Evolutionary conservation across 2,113 vertebrate genomes (phyloP).

Genomic region (Pristiophorus japonicus): DNA sequence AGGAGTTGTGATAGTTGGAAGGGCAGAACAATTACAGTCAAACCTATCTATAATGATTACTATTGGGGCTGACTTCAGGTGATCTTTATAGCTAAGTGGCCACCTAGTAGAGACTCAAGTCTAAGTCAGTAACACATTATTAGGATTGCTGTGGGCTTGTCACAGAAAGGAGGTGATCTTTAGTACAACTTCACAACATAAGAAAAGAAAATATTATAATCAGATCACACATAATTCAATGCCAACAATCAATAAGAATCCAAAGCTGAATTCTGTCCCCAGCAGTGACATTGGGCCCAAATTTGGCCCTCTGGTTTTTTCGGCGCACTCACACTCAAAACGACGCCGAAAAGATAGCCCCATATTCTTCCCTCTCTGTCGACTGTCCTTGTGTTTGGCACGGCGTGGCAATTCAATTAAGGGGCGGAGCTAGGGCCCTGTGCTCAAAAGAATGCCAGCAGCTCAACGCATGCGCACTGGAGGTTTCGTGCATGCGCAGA

Average conservation of each 20-base stretch:
- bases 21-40: not conserved
- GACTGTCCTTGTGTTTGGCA: no score
- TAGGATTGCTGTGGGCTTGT: no score
- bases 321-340: no score
- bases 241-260: not conserved
- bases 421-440: no score
- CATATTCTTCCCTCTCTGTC: no score
- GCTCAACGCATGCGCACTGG: no score
- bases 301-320: no score
- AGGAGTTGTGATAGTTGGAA: slow-evolving; percentile 6
- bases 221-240: not conserved
- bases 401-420: no score
- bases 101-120: not conserved
- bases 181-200: not conserved
- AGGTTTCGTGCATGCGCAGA: no score
- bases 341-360: no score
- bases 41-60: not conserved
- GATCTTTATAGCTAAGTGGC: not conserved
- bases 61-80: not conserved
- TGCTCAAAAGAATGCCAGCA: no score
- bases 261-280: not conserved
- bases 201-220: not conserved
- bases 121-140: not conserved
- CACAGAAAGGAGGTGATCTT: not conserved
- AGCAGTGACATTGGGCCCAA: no score